Conservation (phyloP, 2,797 vertebrate species). For the Amblyopsis hoosieri region DNA sequence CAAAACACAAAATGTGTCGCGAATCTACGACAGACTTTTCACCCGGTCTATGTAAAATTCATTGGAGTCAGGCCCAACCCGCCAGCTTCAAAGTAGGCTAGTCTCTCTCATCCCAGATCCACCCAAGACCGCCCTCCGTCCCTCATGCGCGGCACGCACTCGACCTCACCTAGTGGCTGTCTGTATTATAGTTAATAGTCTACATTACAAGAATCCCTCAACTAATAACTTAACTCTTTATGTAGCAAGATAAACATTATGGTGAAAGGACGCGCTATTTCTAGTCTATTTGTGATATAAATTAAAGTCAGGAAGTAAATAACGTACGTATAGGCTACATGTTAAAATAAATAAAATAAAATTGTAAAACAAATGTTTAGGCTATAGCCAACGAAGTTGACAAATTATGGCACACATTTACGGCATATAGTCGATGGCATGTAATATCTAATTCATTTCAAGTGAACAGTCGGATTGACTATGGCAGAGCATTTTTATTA, state of each 20-base stretch:
- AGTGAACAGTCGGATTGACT: slow-evolving; percentile 9
- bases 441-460: too few species aligned
- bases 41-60: slow-evolving; percentile 42
- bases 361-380: too few species aligned
- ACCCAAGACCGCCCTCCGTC: slow-evolving; percentile 34
- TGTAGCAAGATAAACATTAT: neutral
- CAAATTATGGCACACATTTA: too few species aligned
- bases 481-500: slow-evolving; percentile 30
- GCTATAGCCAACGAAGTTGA: too few species aligned
- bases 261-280: too few species aligned
- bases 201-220: slow-evolving; percentile 12
- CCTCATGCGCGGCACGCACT: neutral
- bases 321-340: too few species aligned
- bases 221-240: neutral
- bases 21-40: slow-evolving; percentile 25
- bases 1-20: slow-evolving; percentile 6
- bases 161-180: slow-evolving; percentile 42
- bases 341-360: too few species aligned
- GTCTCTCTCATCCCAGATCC: slow-evolving; percentile 36
- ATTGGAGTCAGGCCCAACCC: slow-evolving; percentile 66
- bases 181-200: slow-evolving; percentile 16
- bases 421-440: too few species aligned
- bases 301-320: too few species aligned
- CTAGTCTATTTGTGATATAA: too few species aligned
- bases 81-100: slow-evolving; percentile 69